Conservation (phyloP, 2,888 invertebrate species). For the Sylvicola cinctus region DNA sequence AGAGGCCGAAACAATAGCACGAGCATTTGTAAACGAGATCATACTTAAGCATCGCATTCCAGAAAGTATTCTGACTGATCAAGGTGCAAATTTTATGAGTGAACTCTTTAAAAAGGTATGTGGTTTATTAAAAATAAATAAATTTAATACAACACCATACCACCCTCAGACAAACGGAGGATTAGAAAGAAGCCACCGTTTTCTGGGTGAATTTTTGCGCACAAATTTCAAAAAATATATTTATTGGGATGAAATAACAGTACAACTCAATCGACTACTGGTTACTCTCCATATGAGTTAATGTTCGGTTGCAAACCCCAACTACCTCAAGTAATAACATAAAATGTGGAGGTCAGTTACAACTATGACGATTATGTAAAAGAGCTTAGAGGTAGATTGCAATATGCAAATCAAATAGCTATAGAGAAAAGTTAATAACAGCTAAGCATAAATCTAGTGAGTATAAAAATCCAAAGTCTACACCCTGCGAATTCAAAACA, state of each 20-base stretch:
- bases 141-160: slow-evolving; percentile 13
- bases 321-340: too few relatives aligned
- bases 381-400: too few relatives aligned
- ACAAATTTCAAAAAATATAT: slow-evolving; percentile 12
- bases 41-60: slow-evolving; percentile 9
- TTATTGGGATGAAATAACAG: slow-evolving; percentile 16
- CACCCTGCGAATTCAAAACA: too few relatives aligned
- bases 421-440: too few relatives aligned
- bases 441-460: too few relatives aligned
- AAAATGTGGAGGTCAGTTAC: too few relatives aligned
- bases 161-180: slow-evolving; percentile 14
- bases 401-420: too few relatives aligned
- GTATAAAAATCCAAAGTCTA: too few relatives aligned
- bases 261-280: background rate
- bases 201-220: slow-evolving; percentile 13
- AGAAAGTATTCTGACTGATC: background rate
- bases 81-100: slow-evolving; percentile 4
- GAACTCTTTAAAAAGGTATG: slow-evolving; percentile 11
- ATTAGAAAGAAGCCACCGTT: slow-evolving; percentile 14
- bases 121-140: slow-evolving; percentile 13
- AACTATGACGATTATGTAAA: too few relatives aligned
- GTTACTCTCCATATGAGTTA: too few relatives aligned
- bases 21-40: slow-evolving; percentile 8
- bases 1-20: slow-evolving; percentile 14
- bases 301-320: too few relatives aligned